phyloP scores from a whole-genome alignment of 1,140 invertebrate species.

The Neelides sp. region DNA sequence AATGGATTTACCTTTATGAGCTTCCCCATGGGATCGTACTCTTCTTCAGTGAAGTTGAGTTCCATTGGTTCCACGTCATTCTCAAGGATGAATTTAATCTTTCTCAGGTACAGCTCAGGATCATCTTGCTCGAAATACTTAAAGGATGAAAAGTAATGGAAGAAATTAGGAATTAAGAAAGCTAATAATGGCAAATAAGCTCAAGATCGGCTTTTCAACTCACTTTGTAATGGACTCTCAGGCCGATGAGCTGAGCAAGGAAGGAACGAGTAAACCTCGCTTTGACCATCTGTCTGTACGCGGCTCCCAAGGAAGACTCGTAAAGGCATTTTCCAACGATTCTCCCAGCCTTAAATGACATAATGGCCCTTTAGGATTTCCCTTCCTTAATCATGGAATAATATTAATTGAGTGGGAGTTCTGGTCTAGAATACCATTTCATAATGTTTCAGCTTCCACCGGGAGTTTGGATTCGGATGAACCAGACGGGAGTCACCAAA shows the following conservation, averaged over 20 bases:
- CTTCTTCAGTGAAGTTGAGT: slow-evolving; percentile 74
- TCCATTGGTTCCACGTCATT: slow-evolving; percentile 78
- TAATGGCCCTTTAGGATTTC: too few relatives aligned
- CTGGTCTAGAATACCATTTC: slow-evolving; percentile 86
- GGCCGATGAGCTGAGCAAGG: slow-evolving; percentile 81
- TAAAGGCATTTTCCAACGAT: slow-evolving; percentile 69
- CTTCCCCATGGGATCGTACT: slow-evolving; percentile 66
- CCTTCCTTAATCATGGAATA: too few relatives aligned
- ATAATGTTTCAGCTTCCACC: slow-evolving; percentile 73
- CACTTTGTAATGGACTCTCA: slow-evolving; percentile 74
- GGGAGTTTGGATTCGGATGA: slow-evolving; percentile 64
- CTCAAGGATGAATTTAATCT: slow-evolving; percentile 82
- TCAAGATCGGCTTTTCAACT: not conserved
- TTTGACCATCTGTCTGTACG: slow-evolving; percentile 73
- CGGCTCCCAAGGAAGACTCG: slow-evolving; percentile 75
- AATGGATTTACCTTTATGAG: slow-evolving; percentile 46
- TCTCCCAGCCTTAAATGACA: too few relatives aligned
- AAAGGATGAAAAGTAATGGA: slow-evolving; percentile 30
- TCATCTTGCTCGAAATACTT: slow-evolving; percentile 93
- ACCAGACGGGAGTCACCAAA: slow-evolving; percentile 75
- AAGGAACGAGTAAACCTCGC: slow-evolving; percentile 85
- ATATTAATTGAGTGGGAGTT: too few relatives aligned
- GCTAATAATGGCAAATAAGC: not conserved
- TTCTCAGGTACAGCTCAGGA: slow-evolving; percentile 78
- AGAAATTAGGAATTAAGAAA: slow-evolving; percentile 10